Percentiles rank a stretch among this genome's conserved stretches.
Evolutionary conservation across 2,113 vertebrate genomes (phyloP).

Genomic region (Odocoileus virginianus): DNA sequence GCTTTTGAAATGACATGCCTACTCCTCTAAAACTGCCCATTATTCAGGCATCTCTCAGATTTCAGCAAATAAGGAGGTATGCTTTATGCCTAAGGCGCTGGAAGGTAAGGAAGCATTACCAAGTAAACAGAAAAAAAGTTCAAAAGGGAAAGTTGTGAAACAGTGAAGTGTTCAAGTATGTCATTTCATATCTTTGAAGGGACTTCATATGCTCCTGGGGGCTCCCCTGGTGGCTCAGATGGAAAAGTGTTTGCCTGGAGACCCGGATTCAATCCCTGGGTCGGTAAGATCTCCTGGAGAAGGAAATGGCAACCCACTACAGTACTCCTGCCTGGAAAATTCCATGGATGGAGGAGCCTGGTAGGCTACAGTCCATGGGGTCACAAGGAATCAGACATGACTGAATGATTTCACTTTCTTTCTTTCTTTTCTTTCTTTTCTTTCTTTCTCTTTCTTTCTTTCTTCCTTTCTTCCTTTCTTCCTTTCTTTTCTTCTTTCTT

Average conservation of each 20-base stretch:
- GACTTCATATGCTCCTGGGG: background rate
- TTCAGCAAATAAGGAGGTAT: background rate
- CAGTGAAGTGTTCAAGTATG: background rate
- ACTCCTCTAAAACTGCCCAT: background rate
- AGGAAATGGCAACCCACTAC: background rate
- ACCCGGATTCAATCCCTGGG: background rate
- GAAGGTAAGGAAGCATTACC: background rate
- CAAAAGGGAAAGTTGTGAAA: background rate
- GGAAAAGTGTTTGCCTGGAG: background rate
- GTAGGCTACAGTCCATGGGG: background rate
- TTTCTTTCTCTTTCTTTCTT: background rate
- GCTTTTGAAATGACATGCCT: background rate
- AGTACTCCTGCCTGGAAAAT: background rate
- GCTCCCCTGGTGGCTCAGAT: background rate
- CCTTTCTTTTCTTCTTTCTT: too few relatives aligned
- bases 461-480: background rate
- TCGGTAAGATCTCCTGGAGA: background rate
- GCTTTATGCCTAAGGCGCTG: background rate
- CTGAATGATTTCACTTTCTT: background rate
- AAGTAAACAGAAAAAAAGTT: background rate
- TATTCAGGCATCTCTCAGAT: background rate
- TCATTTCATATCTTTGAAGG: background rate
- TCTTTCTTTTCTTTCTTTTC: background rate
- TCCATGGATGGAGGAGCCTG: background rate
- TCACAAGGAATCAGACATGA: fast-evolving